phyloP scores from a whole-genome alignment of 1,140 invertebrate species.

The Leucophenga varia region DNA sequence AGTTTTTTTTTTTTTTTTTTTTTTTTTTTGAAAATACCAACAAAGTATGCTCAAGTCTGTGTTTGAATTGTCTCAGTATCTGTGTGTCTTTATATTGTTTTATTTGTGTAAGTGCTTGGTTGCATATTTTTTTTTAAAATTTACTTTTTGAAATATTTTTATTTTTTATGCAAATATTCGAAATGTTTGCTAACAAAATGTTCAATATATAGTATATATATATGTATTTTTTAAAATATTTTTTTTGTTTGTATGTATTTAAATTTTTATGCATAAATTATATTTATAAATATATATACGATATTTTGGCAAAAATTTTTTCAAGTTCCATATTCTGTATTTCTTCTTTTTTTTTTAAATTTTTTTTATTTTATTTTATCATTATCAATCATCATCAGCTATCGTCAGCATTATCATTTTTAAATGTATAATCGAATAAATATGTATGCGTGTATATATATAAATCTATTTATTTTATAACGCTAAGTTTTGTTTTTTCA shows the following conservation, averaged over 20 bases:
- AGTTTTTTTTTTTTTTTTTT: conserved; percentile 5
- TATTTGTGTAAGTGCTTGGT: too few relatives aligned
- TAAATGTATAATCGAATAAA: too few relatives aligned
- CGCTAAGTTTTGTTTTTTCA: too few relatives aligned
- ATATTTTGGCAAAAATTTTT: conserved; percentile 49
- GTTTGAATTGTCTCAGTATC: too few relatives aligned
- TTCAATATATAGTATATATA: conserved; percentile 46
- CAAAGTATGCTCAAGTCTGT: too few relatives aligned
- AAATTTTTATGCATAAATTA: conserved; percentile 4
- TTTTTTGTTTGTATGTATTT: conserved; percentile 5
- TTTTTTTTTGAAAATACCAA: conserved; percentile 13
- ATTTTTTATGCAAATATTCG: conserved; percentile 11
- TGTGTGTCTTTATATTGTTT: too few relatives aligned
- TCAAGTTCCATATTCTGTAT: not conserved
- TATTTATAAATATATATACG: conserved; percentile 25
- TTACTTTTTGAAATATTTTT: conserved; percentile 17
- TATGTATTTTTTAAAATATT: conserved; percentile 51
- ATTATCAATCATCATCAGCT: too few relatives aligned
- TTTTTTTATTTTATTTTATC: conserved; percentile 19
- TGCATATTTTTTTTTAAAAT: too few relatives aligned
- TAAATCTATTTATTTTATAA: too few relatives aligned
- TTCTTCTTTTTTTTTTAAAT: too few relatives aligned
- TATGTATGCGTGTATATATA: too few relatives aligned
- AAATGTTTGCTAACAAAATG: conserved; percentile 39
- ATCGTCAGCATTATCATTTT: too few relatives aligned